Percentiles rank a stretch among this genome's conserved stretches.
These are phyloP conservation scores for Pseudomyrmex flavicornis DNA, from an alignment of 1,140 invertebrate genomes.

Conservation along the genomic window DNA sequence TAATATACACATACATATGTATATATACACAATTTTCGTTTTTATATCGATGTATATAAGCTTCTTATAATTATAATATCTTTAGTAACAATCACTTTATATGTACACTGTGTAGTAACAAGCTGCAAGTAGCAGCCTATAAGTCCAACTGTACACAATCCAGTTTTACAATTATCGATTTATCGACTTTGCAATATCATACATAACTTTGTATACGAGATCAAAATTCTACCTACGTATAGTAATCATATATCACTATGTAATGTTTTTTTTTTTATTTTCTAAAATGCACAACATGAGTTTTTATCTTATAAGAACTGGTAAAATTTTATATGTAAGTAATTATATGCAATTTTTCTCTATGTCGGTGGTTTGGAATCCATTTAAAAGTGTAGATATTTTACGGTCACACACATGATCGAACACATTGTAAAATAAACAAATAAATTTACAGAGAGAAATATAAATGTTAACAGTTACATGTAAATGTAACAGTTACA, in stretches of 20 bases:
- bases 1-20: conserved; percentile 15
- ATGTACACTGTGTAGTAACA: conserved; percentile 60
- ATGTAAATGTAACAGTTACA: too few relatives aligned
- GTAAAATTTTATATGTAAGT: not conserved
- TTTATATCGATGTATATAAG: conserved; percentile 61
- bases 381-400: too few relatives aligned
- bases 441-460: too few relatives aligned
- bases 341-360: not conserved
- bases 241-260: conserved; percentile 42
- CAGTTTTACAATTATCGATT: conserved; percentile 34
- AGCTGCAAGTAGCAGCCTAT: not conserved
- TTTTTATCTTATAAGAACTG: too few relatives aligned
- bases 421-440: too few relatives aligned
- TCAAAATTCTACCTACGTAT: conserved; percentile 34
- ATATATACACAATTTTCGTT: too few relatives aligned
- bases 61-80: conserved; percentile 32
- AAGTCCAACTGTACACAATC: conserved; percentile 30
- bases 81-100: conserved; percentile 55
- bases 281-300: not conserved
- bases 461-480: too few relatives aligned
- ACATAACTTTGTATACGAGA: conserved; percentile 16
- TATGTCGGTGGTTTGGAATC: too few relatives aligned
- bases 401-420: too few relatives aligned
- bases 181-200: conserved; percentile 17
- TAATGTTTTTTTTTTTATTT: not conserved